Evolutionary conservation across 1,140 invertebrate genomes (phyloP), one percentile per base, ranked within the genome.

Genomic region (Geopemphigus sp.): DNA sequence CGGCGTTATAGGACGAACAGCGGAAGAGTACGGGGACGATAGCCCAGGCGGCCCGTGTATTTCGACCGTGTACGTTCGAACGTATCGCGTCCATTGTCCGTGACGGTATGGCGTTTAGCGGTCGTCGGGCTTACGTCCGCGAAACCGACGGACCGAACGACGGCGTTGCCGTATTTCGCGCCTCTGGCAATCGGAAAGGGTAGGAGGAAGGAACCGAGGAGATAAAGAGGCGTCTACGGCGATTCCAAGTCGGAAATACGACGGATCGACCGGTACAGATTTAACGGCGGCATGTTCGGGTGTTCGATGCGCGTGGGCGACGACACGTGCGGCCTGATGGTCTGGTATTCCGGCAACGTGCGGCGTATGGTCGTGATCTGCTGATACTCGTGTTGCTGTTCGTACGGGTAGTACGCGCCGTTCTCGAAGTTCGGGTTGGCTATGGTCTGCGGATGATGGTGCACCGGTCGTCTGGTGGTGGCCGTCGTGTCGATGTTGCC

Each of bases 301-400:
- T 93, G 89, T 83, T 94, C 92, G 82, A 93, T 93, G 82, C 91
- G 88, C 1, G 92, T 93, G 0, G 93, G 92, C 1, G 92, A 92
- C 15, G 92, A 92, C 0, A 94, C 92, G 19, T 90, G 85, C 0
- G 88, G 88, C 76, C 85, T 82, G 39, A 73, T 80, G 19, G 74
- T 50, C 5, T 88, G 87, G 73, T 91, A 89, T 70, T 90, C 89
- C 82, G 90, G 90, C 83, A 72, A 29, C 12, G 57, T 61, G 10
- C 57, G 56, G 11, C 74, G 74, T 14, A 78, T 78, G 22, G 74
- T 78, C 6, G 32, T 61, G 56, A 78, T 78, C 56, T 59, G 56
- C 22, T 78, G 74, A 39, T 78, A 78, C 17, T 61, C 56, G 56
- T 78, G 74, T 19, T 78, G 74, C 22, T 63, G 74, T 1, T 78